These are phyloP conservation scores for Galeopsomyia nigrocyanea DNA, from an alignment of 2,888 invertebrate species.

Conservation along the genomic window DNA sequence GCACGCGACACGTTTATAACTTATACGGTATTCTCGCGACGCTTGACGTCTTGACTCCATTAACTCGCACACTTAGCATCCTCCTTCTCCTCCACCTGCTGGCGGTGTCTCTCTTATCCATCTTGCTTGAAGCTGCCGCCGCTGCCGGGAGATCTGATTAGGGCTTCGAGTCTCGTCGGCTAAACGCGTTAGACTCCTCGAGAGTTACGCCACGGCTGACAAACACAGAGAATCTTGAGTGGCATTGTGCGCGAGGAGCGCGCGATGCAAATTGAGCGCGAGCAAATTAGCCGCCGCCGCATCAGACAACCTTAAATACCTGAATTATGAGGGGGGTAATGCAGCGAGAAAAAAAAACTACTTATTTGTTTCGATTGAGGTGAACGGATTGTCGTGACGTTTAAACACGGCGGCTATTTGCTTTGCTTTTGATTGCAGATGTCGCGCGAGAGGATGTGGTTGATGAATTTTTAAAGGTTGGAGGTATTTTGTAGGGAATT, in stretches of 20 bases:
- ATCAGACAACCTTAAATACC: no score
- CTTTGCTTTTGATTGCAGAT: no score
- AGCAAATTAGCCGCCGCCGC: constrained; percentile 13
- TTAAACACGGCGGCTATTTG: no score
- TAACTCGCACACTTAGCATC: constrained; percentile 68
- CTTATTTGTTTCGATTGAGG: no score
- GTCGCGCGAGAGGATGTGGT: no score
- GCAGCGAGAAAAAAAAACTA: no score
- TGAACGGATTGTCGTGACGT: no score
- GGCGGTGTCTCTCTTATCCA: constrained; percentile 26
- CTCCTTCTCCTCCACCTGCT: background rate
- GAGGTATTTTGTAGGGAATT: no score
- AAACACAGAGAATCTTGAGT: constrained; percentile 34
- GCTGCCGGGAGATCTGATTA: constrained; percentile 65
- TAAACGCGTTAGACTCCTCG: constrained; percentile 67
- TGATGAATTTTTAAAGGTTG: no score
- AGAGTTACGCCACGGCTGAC: constrained; percentile 37
- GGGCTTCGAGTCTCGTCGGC: constrained; percentile 66
- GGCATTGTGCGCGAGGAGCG: background rate
- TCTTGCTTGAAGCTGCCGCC: constrained; percentile 30
- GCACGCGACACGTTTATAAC: constrained; percentile 23
- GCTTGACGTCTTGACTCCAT: constrained; percentile 67
- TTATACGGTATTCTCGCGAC: constrained; percentile 49
- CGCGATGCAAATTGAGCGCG: constrained; percentile 23
- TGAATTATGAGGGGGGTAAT: no score